Evolutionary conservation across 1,140 invertebrate genomes (phyloP).

Genomic region (Leptinotarsa defecta): DNA sequence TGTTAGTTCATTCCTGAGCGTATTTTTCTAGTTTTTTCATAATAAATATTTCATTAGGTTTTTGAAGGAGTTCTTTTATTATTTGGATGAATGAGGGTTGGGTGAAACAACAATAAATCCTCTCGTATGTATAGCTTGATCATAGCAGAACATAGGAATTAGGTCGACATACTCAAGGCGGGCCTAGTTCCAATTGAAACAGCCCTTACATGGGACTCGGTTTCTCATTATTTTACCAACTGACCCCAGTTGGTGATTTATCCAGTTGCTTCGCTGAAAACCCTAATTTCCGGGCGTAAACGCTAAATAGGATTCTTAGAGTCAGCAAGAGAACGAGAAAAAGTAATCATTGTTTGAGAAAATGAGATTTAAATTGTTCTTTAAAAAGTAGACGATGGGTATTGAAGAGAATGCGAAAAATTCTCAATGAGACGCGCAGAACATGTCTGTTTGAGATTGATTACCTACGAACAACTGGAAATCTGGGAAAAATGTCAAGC

Average conservation of each 20-base stretch:
- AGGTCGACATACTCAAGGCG: no score
- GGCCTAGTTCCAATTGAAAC: neutral
- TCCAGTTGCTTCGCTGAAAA: conserved; percentile 15
- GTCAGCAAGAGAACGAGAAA: neutral
- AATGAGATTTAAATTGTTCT: conserved; percentile 2
- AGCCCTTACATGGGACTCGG: conserved; percentile 33
- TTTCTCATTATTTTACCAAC: conserved; percentile 30
- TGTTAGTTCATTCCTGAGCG: no score
- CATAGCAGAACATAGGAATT: no score
- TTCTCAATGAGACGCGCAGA: neutral
- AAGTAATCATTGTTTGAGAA: neutral
- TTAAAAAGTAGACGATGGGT: neutral
- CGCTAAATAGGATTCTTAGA: neutral
- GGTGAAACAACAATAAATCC: no score
- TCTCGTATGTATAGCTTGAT: no score
- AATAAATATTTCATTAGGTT: no score
- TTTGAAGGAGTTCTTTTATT: no score
- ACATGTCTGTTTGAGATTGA: neutral
- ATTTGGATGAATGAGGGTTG: no score
- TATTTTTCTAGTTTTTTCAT: no score
- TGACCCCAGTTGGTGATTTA: conserved; percentile 13
- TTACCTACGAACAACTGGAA: no score
- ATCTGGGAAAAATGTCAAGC: no score
- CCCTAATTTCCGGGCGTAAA: conserved; percentile 10
- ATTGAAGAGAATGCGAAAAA: neutral